Evolutionary conservation across 2,797 vertebrate genomes (phyloP), one percentile per base, ranked within the genome.

Genomic region (Agapornis canus): DNA sequence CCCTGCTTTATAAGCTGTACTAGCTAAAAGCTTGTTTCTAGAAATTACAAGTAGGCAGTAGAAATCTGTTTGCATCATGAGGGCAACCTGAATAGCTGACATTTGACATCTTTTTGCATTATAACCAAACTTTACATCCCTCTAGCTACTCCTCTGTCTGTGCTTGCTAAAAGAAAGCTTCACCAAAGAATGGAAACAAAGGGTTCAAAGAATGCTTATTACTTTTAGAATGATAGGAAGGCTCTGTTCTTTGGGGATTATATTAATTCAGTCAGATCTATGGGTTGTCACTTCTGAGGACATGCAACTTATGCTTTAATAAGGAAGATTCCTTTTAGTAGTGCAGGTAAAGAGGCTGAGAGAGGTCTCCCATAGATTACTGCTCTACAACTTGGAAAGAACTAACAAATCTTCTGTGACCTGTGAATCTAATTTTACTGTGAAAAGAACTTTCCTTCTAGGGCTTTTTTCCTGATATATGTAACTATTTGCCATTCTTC

Each of bases 401-500:
- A 54, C 59, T 89, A 78, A 86, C 78, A 70, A 95, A 91, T 93
- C 37, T 91, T 93, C 68, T 89, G 27, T 77, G 90, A 81, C 52
- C 73, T 69, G 64, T 90, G 70, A 95, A 93, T 95, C 77, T 86
- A 79, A 95, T 96, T 96, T 93, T 89, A 87, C 79, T 95, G 86
- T 61, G 49, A 71, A 87, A 84, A 92, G 82, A 82, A 35, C 12
- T 64, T 87, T 84, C 85, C 32, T 76, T 92, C 47, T 54, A 69
- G 60, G 73, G 47, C 16, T 82, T 25, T 72, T 80, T 89, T 81
- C 39, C 48, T 45, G 21, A 47, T 83, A 29, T 26, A 23, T 49
- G 51, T 75, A 73, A 92, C 89, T 87, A 64, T 94, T 71, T 88
- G 65, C 69, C 40, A 75, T 85, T 75, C 60, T 89, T 82, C 83